These are phyloP conservation scores for Sipha maydis DNA, from an alignment of 2,888 invertebrate species.

Conservation along the genomic window DNA sequence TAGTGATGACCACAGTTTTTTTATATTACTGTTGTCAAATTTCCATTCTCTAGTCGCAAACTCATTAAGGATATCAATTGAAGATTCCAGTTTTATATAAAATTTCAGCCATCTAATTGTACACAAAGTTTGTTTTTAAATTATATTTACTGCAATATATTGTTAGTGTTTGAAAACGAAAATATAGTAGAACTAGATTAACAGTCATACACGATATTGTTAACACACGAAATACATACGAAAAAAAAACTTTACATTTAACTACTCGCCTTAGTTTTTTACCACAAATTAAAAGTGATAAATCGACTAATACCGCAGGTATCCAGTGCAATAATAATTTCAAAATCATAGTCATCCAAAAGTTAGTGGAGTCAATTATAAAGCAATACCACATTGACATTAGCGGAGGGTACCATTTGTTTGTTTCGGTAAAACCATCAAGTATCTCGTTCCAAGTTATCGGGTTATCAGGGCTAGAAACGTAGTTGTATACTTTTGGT, in stretches of 20 bases:
- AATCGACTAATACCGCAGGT: not conserved
- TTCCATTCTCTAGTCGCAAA: not conserved
- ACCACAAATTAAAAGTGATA: not conserved
- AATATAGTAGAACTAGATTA: too few relatives aligned
- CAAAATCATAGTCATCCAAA: not conserved
- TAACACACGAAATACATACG: too few relatives aligned
- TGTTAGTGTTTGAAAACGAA: too few relatives aligned
- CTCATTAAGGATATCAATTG: not conserved
- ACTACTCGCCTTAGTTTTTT: not conserved
- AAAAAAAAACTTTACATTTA: too few relatives aligned
- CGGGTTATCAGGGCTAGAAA: not conserved
- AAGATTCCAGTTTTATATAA: not conserved
- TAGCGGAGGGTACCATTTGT: not conserved
- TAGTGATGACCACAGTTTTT: not conserved
- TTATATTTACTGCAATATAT: too few relatives aligned
- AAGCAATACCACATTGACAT: not conserved
- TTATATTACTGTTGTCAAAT: not conserved
- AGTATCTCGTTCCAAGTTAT: not conserved
- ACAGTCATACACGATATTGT: too few relatives aligned
- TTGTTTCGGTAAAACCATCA: not conserved
- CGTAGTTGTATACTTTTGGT: slow-evolving; percentile 20
- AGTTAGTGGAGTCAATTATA: not conserved
- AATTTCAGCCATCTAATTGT: not conserved
- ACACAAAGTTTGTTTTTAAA: too few relatives aligned
- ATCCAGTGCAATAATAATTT: not conserved